These are phyloP conservation scores for Syngnathus rostellatus DNA, from an alignment of 2,797 vertebrate species.

Conservation along the genomic window DNA sequence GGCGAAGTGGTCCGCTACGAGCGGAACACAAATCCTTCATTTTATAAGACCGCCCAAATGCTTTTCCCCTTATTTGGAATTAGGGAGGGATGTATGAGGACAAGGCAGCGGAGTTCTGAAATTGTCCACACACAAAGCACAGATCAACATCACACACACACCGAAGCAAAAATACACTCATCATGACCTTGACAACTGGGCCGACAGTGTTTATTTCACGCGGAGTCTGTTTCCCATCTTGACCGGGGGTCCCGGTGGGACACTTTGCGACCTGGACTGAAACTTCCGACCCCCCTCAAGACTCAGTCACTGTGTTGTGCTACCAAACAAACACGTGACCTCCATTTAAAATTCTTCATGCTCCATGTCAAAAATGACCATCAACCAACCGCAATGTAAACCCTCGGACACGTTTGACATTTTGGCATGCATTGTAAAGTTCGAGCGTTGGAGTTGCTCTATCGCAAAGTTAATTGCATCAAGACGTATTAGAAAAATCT, in stretches of 20 bases:
- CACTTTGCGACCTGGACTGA: slow-evolving; percentile 40
- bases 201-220: slow-evolving; percentile 56
- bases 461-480: too few relatives aligned
- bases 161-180: background rate
- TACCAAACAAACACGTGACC: background rate
- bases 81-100: background rate
- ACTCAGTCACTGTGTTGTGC: slow-evolving; percentile 18
- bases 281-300: slow-evolving; percentile 22
- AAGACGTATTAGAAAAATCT: too few relatives aligned
- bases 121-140: background rate
- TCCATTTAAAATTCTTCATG: too few relatives aligned
- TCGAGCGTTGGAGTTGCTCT: too few relatives aligned
- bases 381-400: too few relatives aligned
- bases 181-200: slow-evolving; percentile 57
- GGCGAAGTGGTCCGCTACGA: background rate
- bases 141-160: too few relatives aligned
- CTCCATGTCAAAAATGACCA: too few relatives aligned
- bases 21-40: background rate
- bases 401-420: too few relatives aligned
- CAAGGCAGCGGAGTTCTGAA: background rate
- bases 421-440: too few relatives aligned
- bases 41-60: background rate
- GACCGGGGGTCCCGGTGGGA: slow-evolving; percentile 42
- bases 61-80: background rate
- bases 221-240: slow-evolving; percentile 64